Evolutionary conservation across 2,797 vertebrate species (phyloP).

Genomic region (Sciurus carolinensis): DNA sequence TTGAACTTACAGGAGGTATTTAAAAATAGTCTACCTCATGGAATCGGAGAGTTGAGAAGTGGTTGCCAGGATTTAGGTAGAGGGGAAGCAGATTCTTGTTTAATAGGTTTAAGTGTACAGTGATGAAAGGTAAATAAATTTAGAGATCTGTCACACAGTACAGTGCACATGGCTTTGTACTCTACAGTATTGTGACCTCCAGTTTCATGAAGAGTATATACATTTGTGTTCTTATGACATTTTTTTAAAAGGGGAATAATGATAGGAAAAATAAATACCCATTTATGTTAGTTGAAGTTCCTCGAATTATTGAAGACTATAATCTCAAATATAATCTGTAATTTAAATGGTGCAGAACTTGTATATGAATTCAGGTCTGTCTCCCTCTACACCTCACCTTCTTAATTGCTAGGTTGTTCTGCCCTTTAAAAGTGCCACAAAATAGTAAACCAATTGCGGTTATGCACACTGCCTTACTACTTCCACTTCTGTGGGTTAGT

Average conservation of each 20-base stretch:
- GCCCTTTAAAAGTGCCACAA: neutral
- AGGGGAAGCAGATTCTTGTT: neutral
- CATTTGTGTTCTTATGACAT: neutral
- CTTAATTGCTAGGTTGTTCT: neutral
- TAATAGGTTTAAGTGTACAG: neutral
- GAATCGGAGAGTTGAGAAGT: neutral
- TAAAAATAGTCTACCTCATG: neutral
- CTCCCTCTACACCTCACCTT: neutral
- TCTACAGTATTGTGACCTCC: neutral
- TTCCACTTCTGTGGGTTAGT: neutral
- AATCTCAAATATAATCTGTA: neutral
- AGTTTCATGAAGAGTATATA: neutral
- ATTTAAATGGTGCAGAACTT: neutral
- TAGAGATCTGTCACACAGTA: no score
- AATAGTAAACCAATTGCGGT: neutral
- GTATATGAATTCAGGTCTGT: neutral
- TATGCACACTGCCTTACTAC: fast-evolving
- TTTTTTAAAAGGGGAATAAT: neutral
- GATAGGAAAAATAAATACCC: neutral
- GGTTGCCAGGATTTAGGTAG: neutral
- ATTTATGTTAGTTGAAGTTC: neutral
- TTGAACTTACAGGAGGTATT: neutral
- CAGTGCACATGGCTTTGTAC: neutral
- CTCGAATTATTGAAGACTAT: neutral
- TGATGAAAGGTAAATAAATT: neutral